A percentile compares a stretch with the other conserved stretches of the same genome.
Conservation (phyloP, 1,140 invertebrate species). For the Kradibia gibbosae region DNA sequence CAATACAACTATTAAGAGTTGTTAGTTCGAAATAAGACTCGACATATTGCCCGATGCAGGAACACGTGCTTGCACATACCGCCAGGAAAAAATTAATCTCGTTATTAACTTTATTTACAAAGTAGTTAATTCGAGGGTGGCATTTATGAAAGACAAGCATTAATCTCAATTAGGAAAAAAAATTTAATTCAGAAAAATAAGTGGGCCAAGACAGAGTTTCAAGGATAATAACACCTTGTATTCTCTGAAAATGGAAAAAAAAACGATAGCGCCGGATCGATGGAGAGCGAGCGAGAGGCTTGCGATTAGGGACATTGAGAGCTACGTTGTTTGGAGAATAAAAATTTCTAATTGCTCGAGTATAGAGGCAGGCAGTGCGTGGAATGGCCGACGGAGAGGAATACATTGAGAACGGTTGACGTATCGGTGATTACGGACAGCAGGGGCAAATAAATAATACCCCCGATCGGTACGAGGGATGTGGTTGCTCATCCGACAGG, state of each 20-base stretch:
- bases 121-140: too few species aligned
- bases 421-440: conserved; percentile 57
- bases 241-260: conserved; percentile 8
- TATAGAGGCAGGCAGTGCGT: too few species aligned
- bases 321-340: conserved; percentile 35
- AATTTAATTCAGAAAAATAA: not conserved
- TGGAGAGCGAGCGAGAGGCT: not conserved
- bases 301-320: conserved; percentile 38
- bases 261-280: not conserved
- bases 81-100: too few species aligned
- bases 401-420: conserved; percentile 41
- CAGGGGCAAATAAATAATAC: conserved; percentile 65
- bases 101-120: too few species aligned
- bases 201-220: too few species aligned
- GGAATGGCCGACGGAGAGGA: not conserved
- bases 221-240: conserved; percentile 19
- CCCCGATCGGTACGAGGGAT: conserved; percentile 57
- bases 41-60: too few species aligned
- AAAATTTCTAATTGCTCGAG: conserved; percentile 35
- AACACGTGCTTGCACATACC: too few species aligned
- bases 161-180: too few species aligned
- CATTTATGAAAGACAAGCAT: not conserved
- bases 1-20: too few species aligned
- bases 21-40: too few species aligned
- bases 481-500: conserved; percentile 65